Evolutionary conservation across 2,797 vertebrate species (phyloP).

Genomic region (Eulemur albifrons): DNA sequence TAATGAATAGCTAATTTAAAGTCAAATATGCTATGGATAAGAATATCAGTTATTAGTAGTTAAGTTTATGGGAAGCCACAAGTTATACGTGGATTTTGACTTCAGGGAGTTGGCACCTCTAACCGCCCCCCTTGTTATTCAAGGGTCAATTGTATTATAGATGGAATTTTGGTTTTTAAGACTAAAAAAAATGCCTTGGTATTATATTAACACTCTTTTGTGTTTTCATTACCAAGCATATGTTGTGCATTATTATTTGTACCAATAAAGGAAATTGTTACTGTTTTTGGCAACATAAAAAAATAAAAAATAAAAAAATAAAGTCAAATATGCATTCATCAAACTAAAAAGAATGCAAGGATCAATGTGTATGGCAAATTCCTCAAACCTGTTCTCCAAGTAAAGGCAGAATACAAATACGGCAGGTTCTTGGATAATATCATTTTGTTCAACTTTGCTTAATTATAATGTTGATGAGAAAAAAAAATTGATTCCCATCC

Average conservation of each 20-base stretch:
- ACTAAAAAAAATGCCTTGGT: conserved; percentile 63
- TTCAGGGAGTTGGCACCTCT: not conserved
- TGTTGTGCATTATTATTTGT: conserved; percentile 45
- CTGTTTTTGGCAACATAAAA: not conserved
- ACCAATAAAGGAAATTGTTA: not conserved
- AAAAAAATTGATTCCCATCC: not conserved
- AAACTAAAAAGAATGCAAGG: not conserved
- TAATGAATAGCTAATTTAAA: not conserved
- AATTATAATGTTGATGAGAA: not conserved
- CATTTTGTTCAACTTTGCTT: not conserved
- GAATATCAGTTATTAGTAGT: not conserved
- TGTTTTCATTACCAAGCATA: conserved; percentile 68
- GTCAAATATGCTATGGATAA: not conserved
- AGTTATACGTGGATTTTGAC: not conserved
- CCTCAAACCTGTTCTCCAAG: not conserved
- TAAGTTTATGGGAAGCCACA: not conserved
- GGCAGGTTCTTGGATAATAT: not conserved
- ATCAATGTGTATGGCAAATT: not conserved
- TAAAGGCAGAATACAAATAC: conserved; percentile 6
- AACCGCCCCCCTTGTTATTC: not conserved
- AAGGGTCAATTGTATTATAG: not conserved
- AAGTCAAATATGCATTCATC: not conserved
- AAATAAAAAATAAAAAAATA: not conserved
- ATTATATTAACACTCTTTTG: conserved; percentile 13
- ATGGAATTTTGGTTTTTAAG: conserved; percentile 26